These are phyloP conservation scores for Glossosoma conforme DNA, from an alignment of 1,140 invertebrate species.

Conservation along the genomic window DNA sequence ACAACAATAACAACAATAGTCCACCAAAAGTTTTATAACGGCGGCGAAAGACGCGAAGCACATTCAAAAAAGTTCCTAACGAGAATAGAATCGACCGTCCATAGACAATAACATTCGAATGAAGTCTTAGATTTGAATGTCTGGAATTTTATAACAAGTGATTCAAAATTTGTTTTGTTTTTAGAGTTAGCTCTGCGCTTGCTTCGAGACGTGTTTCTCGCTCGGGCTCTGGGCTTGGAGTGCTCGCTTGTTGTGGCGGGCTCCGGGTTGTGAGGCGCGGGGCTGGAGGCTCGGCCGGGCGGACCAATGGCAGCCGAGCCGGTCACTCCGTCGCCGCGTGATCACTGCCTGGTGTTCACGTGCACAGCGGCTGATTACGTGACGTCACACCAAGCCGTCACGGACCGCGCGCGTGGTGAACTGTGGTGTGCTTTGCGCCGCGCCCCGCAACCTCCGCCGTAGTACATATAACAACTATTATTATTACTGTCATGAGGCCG, in stretches of 20 bases:
- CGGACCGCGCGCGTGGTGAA: no score
- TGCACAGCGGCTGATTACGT: constrained; percentile 49
- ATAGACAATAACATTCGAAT: constrained; percentile 7
- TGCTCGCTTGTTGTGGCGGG: constrained; percentile 37
- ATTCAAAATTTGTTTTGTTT: neutral
- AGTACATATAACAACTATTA: no score
- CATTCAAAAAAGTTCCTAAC: neutral
- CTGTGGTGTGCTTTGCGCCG: no score
- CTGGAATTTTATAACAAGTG: neutral
- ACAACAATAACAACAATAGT: neutral
- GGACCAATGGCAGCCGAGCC: constrained; percentile 44
- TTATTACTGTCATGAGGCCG: no score
- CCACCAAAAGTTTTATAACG: neutral
- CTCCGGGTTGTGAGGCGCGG: constrained; percentile 29
- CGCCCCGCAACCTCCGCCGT: no score
- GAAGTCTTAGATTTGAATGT: neutral
- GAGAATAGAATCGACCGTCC: neutral
- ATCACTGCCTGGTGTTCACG: constrained; percentile 53
- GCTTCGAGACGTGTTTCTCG: constrained; percentile 16
- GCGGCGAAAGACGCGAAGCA: no score
- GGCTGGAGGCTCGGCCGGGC: constrained; percentile 38
- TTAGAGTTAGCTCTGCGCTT: neutral
- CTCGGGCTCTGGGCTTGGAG: constrained; percentile 17
- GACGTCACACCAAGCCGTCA: constrained; percentile 51
- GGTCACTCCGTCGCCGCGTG: constrained; percentile 52